Percentiles rank a stretch among this genome's conserved stretches.
phyloP scores from a whole-genome alignment of 2,797 vertebrate species.

The Lagodon rhomboides region DNA sequence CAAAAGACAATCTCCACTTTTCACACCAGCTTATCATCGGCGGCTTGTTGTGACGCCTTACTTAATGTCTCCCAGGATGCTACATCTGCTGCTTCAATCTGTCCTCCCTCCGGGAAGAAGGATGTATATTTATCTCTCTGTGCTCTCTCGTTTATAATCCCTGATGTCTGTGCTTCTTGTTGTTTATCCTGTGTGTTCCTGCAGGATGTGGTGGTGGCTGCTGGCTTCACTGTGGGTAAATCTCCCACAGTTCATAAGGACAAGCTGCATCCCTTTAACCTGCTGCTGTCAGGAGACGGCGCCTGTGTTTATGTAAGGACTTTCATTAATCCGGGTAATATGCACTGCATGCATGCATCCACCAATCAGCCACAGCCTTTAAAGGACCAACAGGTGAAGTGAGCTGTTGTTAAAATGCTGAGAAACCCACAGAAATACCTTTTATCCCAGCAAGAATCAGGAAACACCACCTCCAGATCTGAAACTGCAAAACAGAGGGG shows the following conservation, averaged over 20 bases:
- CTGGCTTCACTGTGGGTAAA: constrained; percentile 80
- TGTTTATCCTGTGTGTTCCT: constrained; percentile 40
- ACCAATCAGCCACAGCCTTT: neutral
- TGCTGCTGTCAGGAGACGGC: constrained; percentile 75
- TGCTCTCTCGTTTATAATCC: constrained; percentile 38
- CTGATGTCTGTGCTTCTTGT: constrained; percentile 26
- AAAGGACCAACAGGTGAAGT: no score
- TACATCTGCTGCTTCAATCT: constrained; percentile 60
- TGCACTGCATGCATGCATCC: neutral
- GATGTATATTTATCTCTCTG: constrained; percentile 45
- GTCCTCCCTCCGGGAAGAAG: constrained; percentile 48
- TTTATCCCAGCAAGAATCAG: no score
- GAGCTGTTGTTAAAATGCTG: no score
- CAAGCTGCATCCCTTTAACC: constrained; percentile 79
- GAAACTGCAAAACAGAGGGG: no score
- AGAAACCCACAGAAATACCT: no score
- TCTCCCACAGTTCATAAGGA: constrained; percentile 80
- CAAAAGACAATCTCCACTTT: constrained; percentile 61
- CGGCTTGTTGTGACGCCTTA: constrained; percentile 53
- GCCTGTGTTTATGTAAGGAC: constrained; percentile 81
- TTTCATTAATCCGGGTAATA: neutral
- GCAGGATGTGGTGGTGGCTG: constrained; percentile 79
- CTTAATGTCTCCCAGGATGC: constrained; percentile 43
- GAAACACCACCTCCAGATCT: no score
- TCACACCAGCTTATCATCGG: constrained; percentile 59